Percentiles rank a stretch among this genome's conserved stretches.
These are phyloP conservation scores for Thymelicus lineola DNA, from an alignment of 2,888 invertebrate genomes.

Conservation along the genomic window DNA sequence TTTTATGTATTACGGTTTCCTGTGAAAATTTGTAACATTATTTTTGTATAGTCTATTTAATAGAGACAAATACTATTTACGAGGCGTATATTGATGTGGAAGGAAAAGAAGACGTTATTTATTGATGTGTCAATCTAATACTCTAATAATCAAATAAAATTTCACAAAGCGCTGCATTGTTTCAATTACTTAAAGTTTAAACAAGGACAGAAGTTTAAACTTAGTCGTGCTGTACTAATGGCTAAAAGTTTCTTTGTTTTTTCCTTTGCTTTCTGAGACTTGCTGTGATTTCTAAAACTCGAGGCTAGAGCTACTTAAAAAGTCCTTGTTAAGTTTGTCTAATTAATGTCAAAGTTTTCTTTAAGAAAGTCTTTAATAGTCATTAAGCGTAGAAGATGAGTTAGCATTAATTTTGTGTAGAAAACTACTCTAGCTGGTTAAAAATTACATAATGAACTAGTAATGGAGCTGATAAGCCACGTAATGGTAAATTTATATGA, in stretches of 20 bases:
- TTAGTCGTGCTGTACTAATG: constrained; percentile 4
- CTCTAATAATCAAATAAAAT: constrained; percentile 34
- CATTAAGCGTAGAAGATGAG: no score
- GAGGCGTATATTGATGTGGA: constrained; percentile 42
- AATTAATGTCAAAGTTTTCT: neutral
- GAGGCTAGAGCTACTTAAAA: neutral
- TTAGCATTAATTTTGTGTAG: no score
- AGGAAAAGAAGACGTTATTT: constrained; percentile 21
- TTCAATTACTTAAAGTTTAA: constrained; percentile 24
- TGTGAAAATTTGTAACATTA: constrained; percentile 59
- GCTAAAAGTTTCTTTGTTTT: constrained; percentile 17
- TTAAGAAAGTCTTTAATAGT: no score
- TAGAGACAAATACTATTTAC: constrained; percentile 63
- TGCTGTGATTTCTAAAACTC: constrained; percentile 9
- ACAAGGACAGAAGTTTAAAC: constrained; percentile 1
- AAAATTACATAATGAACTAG: no score
- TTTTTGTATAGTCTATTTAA: constrained; percentile 78
- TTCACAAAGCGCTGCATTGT: constrained; percentile 12
- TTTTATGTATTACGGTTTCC: constrained; percentile 36
- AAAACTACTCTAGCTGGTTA: no score
- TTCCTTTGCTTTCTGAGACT: constrained; percentile 5
- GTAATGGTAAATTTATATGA: no score
- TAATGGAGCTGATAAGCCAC: no score
- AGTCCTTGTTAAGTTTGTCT: neutral
- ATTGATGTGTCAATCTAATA: constrained; percentile 30